Evolutionary conservation across 2,888 invertebrate species (phyloP).

Genomic region (Entomobrya proxima): DNA sequence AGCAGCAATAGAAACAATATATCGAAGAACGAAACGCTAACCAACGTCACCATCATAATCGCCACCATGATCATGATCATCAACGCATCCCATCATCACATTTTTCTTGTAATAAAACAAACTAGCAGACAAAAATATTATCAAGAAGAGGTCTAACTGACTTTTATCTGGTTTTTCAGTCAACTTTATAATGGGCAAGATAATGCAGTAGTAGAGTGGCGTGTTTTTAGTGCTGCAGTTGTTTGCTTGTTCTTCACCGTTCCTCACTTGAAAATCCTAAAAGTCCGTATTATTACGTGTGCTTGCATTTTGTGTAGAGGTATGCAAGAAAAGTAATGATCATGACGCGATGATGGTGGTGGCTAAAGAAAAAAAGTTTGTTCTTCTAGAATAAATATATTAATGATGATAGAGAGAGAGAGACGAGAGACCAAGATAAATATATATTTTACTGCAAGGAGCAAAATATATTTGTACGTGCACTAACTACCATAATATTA

Average conservation of each 20-base stretch:
- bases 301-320: too few species aligned
- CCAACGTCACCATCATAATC: too few species aligned
- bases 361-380: background rate
- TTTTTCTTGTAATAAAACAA: background rate
- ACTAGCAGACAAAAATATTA: background rate
- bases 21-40: too few species aligned
- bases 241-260: constrained; percentile 28
- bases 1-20: background rate
- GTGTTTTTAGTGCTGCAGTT: too few species aligned
- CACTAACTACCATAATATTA: too few species aligned
- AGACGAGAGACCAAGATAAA: background rate
- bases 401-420: too few species aligned
- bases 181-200: background rate
- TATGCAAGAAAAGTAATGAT: background rate
- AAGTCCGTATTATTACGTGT: constrained; percentile 8
- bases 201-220: too few species aligned
- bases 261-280: background rate
- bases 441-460: background rate
- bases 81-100: background rate
- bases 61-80: background rate
- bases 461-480: background rate
- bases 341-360: background rate
- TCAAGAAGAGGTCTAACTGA: background rate
- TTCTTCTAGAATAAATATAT: background rate
- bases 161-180: background rate